Evolutionary conservation across 2,113 vertebrate species (phyloP).

Genomic region (Xiphophorus maculatus): DNA sequence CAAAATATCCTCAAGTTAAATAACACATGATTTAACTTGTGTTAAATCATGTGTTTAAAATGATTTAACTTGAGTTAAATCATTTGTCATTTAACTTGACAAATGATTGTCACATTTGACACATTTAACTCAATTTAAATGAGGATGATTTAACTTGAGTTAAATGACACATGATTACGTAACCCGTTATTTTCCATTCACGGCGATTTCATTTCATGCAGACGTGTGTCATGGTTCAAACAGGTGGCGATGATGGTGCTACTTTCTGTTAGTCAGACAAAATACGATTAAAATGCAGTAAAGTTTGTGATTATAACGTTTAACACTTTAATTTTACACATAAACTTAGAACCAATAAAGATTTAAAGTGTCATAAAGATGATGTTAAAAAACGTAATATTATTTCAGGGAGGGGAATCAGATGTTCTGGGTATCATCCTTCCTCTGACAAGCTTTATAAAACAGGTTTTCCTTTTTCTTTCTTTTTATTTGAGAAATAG

Average conservation of each 20-base stretch:
- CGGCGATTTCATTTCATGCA: background rate
- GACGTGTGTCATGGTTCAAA: background rate
- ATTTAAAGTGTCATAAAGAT: no score
- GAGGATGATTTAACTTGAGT: no score
- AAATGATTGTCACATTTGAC: no score
- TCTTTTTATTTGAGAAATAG: background rate
- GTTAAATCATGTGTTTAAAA: no score
- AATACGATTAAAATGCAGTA: no score
- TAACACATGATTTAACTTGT: no score
- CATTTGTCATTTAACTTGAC: no score
- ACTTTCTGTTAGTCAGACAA: no score
- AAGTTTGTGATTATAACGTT: no score
- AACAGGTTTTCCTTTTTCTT: background rate
- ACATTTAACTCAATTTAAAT: no score
- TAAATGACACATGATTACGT: background rate
- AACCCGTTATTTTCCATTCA: background rate
- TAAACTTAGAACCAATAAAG: background rate
- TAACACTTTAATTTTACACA: background rate
- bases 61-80: no score
- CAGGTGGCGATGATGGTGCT: background rate
- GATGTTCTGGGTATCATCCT: slow-evolving; percentile 28
- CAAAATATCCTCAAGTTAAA: no score
- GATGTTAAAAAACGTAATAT: background rate
- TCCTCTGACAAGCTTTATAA: slow-evolving; percentile 2
- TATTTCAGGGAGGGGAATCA: slow-evolving; percentile 22